A percentile compares a stretch with the other conserved stretches of the same genome.
phyloP scores from a whole-genome alignment of 1,140 invertebrate species.

The Pseudachorutes palmiensis region DNA sequence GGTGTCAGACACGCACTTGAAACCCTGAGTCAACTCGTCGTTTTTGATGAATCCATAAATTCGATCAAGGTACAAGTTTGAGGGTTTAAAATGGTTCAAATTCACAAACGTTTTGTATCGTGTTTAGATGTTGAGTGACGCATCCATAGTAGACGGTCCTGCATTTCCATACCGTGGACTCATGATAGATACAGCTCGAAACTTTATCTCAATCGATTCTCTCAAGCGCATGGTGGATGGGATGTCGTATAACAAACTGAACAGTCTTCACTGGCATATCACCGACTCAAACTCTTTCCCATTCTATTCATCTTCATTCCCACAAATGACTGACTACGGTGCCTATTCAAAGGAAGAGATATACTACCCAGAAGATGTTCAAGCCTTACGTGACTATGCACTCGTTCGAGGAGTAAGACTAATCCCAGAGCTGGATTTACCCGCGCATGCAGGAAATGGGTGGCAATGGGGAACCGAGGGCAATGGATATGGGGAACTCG shows the following conservation, averaged over 20 bases:
- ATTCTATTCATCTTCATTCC: constrained; percentile 24
- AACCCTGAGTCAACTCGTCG: not conserved
- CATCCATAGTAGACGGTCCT: constrained; percentile 57
- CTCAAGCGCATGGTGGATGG: constrained; percentile 39
- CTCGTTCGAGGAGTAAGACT: constrained; percentile 29
- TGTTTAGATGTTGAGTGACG: constrained; percentile 50
- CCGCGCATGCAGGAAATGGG: constrained; percentile 47
- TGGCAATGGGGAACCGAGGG: constrained; percentile 66
- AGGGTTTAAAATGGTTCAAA: not conserved
- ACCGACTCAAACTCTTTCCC: constrained; percentile 41
- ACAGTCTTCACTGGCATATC: constrained; percentile 41
- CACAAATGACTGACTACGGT: constrained; percentile 17
- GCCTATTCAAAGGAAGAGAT: constrained; percentile 1
- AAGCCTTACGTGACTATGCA: constrained; percentile 17
- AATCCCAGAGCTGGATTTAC: constrained; percentile 32
- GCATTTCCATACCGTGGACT: constrained; percentile 65
- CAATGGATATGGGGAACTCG: constrained; percentile 58
- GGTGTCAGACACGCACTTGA: not conserved
- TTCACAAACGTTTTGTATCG: not conserved
- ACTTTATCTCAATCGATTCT: constrained; percentile 34
- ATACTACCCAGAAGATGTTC: constrained; percentile 1
- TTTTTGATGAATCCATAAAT: not conserved
- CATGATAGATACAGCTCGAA: constrained; percentile 45
- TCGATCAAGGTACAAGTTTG: not conserved
- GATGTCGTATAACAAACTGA: constrained; percentile 41